Percentiles rank a stretch among this genome's conserved stretches.
phyloP scores from a whole-genome alignment of 2,888 invertebrate genomes.

The Creontiades dilutus region DNA sequence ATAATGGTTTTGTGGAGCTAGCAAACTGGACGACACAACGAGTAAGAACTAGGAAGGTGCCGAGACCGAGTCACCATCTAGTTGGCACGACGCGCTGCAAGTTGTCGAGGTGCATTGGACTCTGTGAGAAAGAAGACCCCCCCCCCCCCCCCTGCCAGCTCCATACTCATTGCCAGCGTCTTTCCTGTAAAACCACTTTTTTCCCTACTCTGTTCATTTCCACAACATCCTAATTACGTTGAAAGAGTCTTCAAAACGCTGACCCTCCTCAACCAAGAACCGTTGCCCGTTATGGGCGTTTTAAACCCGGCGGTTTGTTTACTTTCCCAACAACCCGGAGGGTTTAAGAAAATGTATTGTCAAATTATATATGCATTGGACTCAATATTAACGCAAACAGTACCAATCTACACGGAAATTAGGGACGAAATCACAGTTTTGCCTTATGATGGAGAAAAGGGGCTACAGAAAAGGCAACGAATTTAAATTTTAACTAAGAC shows the following conservation, averaged over 20 bases:
- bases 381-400: too few relatives aligned
- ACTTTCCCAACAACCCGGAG: too few relatives aligned
- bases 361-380: too few relatives aligned
- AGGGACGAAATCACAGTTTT: too few relatives aligned
- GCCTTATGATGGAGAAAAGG: too few relatives aligned
- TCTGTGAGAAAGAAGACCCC: constrained; percentile 36
- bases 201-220: constrained; percentile 18
- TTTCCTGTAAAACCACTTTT: constrained; percentile 2
- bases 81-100: constrained; percentile 4
- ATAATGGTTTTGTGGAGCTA: too few relatives aligned
- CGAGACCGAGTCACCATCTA: constrained; percentile 1
- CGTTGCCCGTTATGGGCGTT: constrained; percentile 13
- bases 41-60: not conserved
- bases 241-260: constrained; percentile 36
- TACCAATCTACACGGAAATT: too few relatives aligned
- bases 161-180: not conserved
- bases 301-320: not conserved
- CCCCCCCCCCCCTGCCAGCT: not conserved
- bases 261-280: constrained; percentile 1
- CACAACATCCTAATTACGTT: constrained; percentile 38
- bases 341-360: too few relatives aligned
- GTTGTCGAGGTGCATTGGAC: constrained; percentile 35
- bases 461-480: too few relatives aligned
- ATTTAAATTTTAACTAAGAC: too few relatives aligned
- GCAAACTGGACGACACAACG: not conserved